Base-by-base conservation (phyloP, 2,888 invertebrate species). In the Salpingus planirostris region DNA sequence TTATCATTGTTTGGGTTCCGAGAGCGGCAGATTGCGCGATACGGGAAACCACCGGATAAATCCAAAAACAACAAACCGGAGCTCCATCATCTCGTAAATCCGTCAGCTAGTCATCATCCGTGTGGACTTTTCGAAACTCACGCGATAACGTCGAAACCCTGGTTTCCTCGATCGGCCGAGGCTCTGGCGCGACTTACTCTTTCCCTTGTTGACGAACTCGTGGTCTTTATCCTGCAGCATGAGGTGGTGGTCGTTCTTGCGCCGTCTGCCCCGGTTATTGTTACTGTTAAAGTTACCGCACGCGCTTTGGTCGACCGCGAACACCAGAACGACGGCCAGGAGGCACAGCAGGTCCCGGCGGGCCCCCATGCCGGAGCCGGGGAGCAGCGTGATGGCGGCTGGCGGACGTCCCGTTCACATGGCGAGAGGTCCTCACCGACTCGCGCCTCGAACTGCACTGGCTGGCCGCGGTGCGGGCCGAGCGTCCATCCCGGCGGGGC, bases 191-290 rank as follows among this genome's bases (percentile, higher is more conserved):
- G 8, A 56, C 62, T 61, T 58, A 62, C 62, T 62, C 52, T 60
- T 62, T 40, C 59, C 61, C 46, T 60, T 62, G 32, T 54, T 58
- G 42, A 54, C 44, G 38, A 57, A 54, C 42, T 60, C 59, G 5
- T 49, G 45, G 13, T 60, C 58, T 41, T 52, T 50, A 24, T 57
- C 55, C 27, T 37, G 38, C 25, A 22, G 33, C 29, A 13, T 29
- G 32, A 24, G 22, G 15, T 10, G 18, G 12, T 34, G 32, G 27
- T 41, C 29, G 29, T 10, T 23, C 11, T 23, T 23, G 24, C 15
- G 15, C n/a, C 39, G 35, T 28, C 27, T 31, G 11, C 38, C n/a
- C 27, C 33, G 15, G 13, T 24, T 38, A 31, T 30, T 38, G 25
- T 28, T 24, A 7, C 27, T 21, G 15, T 27, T 23, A 11, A 11